Base-by-base conservation (phyloP, 1,140 invertebrate species). In the Ptiloglossa arizonensis region DNA sequence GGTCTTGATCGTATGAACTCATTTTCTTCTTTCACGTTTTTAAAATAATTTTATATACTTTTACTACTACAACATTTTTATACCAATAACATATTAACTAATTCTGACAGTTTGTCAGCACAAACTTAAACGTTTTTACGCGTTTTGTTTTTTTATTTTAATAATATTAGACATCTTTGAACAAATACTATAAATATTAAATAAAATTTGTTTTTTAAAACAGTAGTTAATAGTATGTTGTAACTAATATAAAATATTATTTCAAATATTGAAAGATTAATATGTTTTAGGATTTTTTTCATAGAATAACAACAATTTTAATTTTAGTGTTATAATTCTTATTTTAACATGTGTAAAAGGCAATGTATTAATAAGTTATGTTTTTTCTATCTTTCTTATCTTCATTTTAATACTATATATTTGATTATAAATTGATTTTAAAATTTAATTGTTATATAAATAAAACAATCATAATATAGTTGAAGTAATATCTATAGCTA, bases 1-100 rank as follows among this genome's bases (percentile, higher is more conserved):
- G 87, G 87, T 64, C 62, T 93, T 11, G 92, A 93, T 85, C 81
- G 92, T 93, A 87, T 77, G 88, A 48, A 48, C 19, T 66, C 0
- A 19, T 46, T 68, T 56, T 50, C 2, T 68, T 19, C 70, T 72
- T 57, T 48, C 56, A 11, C 41, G 8, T 38, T 38, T 46, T 50
- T 79, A 17, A 29, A 24, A 69, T 70, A 19, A 48, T 69, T 60
- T 66, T 59, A 19, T 22, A 44, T 63, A n/a, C 48, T 64, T 22
- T 63, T 13, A 63, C 46, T 63, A 13, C 44, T 41, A 69, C 41
- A 15, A 4, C 5, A 13, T 41, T 29, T 6, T 6, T 67, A 70
- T 32, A 22, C 59, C 13, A 68, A 52, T 46, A n/a, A 57, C 38
- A 38, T 46, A 19, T 76, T 41, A 54, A 57, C 2, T 27, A 29